Evolutionary conservation across 2,888 invertebrate genomes (phyloP).

Genomic region (Agrilus cyanescens): DNA sequence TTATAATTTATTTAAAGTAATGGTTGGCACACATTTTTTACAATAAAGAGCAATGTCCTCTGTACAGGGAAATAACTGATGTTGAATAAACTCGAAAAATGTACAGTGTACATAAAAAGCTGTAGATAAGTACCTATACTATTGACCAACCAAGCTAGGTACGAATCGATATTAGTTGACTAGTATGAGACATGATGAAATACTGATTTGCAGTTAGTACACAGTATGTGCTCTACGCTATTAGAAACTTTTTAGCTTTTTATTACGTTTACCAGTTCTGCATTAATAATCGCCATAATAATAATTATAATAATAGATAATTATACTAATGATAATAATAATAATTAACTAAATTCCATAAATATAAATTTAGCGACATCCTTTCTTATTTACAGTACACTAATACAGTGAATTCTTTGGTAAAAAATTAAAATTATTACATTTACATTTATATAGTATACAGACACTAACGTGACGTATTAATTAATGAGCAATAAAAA

Average conservation of each 20-base stretch:
- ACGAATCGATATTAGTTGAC: slow-evolving; percentile 16
- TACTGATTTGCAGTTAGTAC: slow-evolving; percentile 30
- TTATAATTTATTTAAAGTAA: slow-evolving; percentile 34
- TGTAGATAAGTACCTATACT: not conserved
- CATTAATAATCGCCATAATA: slow-evolving; percentile 5
- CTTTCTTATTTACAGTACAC: slow-evolving; percentile 24
- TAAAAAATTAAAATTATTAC: slow-evolving; percentile 29
- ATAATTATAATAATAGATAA: too few species aligned
- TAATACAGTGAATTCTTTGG: slow-evolving; percentile 29
- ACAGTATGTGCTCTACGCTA: slow-evolving; percentile 27
- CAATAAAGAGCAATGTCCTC: slow-evolving; percentile 30
- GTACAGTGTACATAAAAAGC: slow-evolving; percentile 3
- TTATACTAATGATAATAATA: slow-evolving; percentile 10
- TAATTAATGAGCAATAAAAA: slow-evolving; percentile 28
- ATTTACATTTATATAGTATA: slow-evolving; percentile 12
- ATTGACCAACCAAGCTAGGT: not conserved
- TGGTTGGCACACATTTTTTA: slow-evolving; percentile 38
- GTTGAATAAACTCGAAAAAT: slow-evolving; percentile 10
- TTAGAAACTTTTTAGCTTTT: slow-evolving; percentile 24
- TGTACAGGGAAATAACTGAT: slow-evolving; percentile 28
- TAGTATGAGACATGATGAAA: slow-evolving; percentile 21
- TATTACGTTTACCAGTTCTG: slow-evolving; percentile 20
- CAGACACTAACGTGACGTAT: slow-evolving; percentile 17
- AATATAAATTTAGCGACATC: slow-evolving; percentile 26
- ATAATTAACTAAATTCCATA: slow-evolving; percentile 16